Conservation (phyloP, 2,113 vertebrate genomes). For the Takifugu bimaculatus region DNA sequence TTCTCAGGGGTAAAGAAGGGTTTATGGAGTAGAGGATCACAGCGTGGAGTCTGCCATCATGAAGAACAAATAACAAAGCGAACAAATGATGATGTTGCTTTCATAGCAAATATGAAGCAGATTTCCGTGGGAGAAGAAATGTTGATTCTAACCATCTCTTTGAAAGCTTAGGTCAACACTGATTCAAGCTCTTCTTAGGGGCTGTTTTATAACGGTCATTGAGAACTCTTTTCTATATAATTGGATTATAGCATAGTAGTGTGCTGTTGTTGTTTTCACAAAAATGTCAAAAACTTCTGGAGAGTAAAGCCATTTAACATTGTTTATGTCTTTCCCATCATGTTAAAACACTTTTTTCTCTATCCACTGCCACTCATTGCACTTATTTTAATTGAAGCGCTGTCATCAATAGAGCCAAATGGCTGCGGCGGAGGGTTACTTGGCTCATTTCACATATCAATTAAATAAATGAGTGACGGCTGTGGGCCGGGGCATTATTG, state of each 20-base stretch:
- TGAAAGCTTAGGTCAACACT: constrained; percentile 25
- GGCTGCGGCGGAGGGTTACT: constrained; percentile 29
- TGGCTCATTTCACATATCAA: constrained; percentile 38
- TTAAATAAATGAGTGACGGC: constrained; percentile 37
- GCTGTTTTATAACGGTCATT: constrained; percentile 8
- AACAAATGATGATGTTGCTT: constrained; percentile 21
- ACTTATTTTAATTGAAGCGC: constrained; percentile 62
- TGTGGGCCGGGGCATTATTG: constrained; percentile 13
- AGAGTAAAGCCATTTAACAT: constrained; percentile 5
- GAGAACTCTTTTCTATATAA: background rate
- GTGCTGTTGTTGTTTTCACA: constrained; percentile 11
- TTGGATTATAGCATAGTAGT: background rate
- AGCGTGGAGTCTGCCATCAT: no score
- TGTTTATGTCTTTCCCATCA: constrained; percentile 42
- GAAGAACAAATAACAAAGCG: no score
- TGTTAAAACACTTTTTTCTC: constrained; percentile 38
- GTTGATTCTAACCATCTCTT: constrained; percentile 25
- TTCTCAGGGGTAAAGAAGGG: no score
- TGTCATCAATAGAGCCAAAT: constrained; percentile 42
- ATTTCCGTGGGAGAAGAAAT: constrained; percentile 34
- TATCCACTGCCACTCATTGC: constrained; percentile 42
- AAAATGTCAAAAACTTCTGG: background rate
- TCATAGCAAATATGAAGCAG: constrained; percentile 30
- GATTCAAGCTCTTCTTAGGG: no score
- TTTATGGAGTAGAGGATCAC: no score